phyloP scores from a whole-genome alignment of 2,888 invertebrate species.

The Oligia latruncula region DNA sequence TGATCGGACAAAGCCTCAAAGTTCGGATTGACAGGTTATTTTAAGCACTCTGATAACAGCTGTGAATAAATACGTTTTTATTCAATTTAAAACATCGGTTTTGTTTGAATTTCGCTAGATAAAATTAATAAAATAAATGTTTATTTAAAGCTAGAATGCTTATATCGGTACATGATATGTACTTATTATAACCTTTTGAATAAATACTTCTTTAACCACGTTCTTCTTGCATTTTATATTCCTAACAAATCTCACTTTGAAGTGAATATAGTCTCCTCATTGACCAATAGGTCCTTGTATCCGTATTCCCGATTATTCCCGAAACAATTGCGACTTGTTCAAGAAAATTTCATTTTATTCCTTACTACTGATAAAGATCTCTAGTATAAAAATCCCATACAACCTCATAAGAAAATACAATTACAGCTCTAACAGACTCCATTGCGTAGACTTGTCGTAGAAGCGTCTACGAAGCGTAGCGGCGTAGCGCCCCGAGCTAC shows the following conservation, averaged over 20 bases:
- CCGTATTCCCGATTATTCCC: background rate
- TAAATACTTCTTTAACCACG: background rate
- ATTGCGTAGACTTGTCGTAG: constrained; percentile 59
- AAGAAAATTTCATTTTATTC: constrained; percentile 16
- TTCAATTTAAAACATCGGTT: background rate
- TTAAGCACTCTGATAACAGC: constrained; percentile 24
- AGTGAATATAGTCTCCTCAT: background rate
- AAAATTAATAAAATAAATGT: background rate
- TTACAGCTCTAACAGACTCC: constrained; percentile 52
- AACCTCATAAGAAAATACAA: constrained; percentile 49
- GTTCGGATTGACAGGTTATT: constrained; percentile 35
- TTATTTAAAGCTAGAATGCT: background rate
- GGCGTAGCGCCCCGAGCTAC: constrained; percentile 64
- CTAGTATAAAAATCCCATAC: constrained; percentile 36
- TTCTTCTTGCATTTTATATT: background rate
- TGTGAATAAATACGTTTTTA: constrained; percentile 13
- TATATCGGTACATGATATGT: background rate
- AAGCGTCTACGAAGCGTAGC: constrained; percentile 65
- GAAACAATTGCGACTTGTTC: constrained; percentile 1
- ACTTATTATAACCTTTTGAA: background rate
- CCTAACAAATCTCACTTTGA: background rate
- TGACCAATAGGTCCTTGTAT: constrained; percentile 1
- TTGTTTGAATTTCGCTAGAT: background rate
- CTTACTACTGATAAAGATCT: constrained; percentile 21
- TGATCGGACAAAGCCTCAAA: constrained; percentile 39